phyloP scores from a whole-genome alignment of 2,113 vertebrate species.

The Festucalex cinctus region DNA sequence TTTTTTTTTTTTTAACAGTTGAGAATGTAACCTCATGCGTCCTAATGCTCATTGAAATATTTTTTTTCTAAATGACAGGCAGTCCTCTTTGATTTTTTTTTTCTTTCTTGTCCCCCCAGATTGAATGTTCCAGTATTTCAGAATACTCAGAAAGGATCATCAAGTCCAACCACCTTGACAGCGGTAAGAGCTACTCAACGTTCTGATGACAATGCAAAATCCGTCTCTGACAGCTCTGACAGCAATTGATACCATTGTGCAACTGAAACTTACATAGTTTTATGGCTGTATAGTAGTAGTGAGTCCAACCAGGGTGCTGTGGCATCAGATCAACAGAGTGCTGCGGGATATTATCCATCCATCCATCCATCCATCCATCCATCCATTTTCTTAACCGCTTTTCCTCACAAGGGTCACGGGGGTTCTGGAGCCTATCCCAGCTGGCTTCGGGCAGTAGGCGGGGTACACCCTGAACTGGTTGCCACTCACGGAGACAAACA shows the following conservation, averaged over 20 bases:
- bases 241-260: not conserved
- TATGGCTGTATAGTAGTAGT: not conserved
- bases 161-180: constrained; percentile 96
- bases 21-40: constrained; percentile 21
- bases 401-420: too few relatives aligned
- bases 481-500: too few relatives aligned
- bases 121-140: constrained; percentile 98
- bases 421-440: too few relatives aligned
- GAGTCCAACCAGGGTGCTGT: not conserved
- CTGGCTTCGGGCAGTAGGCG: too few relatives aligned
- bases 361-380: too few relatives aligned
- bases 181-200: constrained; percentile 76
- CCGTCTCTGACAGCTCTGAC: not conserved
- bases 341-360: too few relatives aligned
- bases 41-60: constrained; percentile 18
- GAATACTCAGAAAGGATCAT: constrained; percentile 99
- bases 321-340: too few relatives aligned
- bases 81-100: not conserved
- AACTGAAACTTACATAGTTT: not conserved
- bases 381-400: too few relatives aligned
- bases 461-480: too few relatives aligned
- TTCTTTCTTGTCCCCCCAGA: constrained; percentile 67
- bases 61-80: constrained; percentile 8
- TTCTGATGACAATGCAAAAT: not conserved
- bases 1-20: too few relatives aligned